A percentile compares a stretch with the other conserved stretches of the same genome.
phyloP scores from a whole-genome alignment of 2,113 vertebrate genomes.

The Bufo gargarizans region DNA sequence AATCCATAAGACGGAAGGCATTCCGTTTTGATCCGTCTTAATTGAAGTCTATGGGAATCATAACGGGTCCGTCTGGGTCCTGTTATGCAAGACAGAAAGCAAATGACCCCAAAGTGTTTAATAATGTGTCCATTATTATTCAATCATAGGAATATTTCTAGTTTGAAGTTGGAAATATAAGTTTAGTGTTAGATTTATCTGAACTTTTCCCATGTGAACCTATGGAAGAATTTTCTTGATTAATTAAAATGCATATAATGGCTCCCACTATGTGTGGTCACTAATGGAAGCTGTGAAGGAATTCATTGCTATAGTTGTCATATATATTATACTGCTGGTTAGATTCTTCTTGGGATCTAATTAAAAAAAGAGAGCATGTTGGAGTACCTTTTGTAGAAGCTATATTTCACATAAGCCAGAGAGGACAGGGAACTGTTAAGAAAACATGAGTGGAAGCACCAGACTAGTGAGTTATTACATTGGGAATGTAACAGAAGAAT shows the following conservation, averaged over 20 bases:
- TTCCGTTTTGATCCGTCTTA: too few relatives aligned
- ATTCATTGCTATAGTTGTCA: slow-evolving; percentile 49
- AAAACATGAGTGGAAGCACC: slow-evolving; percentile 45
- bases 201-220: neutral
- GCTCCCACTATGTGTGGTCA: slow-evolving; percentile 39
- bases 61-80: too few relatives aligned
- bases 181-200: neutral
- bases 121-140: neutral
- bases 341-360: slow-evolving; percentile 46
- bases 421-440: slow-evolving; percentile 48
- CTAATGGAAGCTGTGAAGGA: slow-evolving; percentile 43
- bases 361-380: slow-evolving; percentile 41
- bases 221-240: slow-evolving; percentile 31
- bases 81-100: too few relatives aligned
- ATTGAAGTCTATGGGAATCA: too few relatives aligned
- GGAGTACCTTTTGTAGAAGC: slow-evolving; percentile 10
- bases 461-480: slow-evolving; percentile 49
- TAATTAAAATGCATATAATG: slow-evolving; percentile 36
- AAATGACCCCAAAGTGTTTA: neutral
- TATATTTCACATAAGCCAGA: slow-evolving; percentile 43
- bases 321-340: slow-evolving; percentile 39
- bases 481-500: slow-evolving; percentile 46
- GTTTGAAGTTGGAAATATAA: neutral
- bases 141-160: neutral
- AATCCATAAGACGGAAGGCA: too few relatives aligned